Base-by-base conservation (phyloP, 2,113 vertebrate genomes). In the Leptobrachium leishanense region DNA sequence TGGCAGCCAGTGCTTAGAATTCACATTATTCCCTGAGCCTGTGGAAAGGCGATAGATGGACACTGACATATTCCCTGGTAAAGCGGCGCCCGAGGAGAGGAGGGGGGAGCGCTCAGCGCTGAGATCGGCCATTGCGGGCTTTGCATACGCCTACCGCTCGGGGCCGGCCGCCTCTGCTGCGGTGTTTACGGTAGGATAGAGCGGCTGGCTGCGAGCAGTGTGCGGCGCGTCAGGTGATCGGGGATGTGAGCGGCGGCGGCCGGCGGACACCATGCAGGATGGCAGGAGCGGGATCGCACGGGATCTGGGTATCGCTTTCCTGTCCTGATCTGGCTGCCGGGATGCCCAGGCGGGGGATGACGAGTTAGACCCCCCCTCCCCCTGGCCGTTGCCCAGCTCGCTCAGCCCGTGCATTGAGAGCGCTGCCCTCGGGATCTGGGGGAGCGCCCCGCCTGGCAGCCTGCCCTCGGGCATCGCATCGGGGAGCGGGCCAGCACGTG, bases 271-370 rank as follows among this genome's bases (percentile, higher is more conserved):
- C 86, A 93, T 92, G 94, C 92, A 92, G 89, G 86, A 97, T 97
- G 96, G 93, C 92, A 94, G 91, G 84, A 86, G 87, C 87, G 91
- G 89, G 87, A 93, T 86, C 89, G 92, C 91, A 93, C 91, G 88
- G 90, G 88, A 82, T 76, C 84, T 87, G 87, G 76, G 90, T 89
- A 88, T 85, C 91, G 87, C 84, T 72, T 81, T 87, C 87, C 81
- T 71, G 86, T 62, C 87, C 89, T 84, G 76, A 70, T 83, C 84
- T 74, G 72, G 66, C 75, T 80, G 81, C 84, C 69, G 88, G 88
- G 83, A 84, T 86, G 83, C 74, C 85, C 64, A 63, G 84, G 84
- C 83, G 77, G 43, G 89, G 83, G 84, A 89, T 91, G 89, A 86
- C 82, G 83, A 86, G 85, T 85, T 89, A 85, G 86, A 79, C 71